These are phyloP conservation scores for Anthoscopus minutus DNA, from an alignment of 2,113 vertebrate genomes.

Conservation along the genomic window DNA sequence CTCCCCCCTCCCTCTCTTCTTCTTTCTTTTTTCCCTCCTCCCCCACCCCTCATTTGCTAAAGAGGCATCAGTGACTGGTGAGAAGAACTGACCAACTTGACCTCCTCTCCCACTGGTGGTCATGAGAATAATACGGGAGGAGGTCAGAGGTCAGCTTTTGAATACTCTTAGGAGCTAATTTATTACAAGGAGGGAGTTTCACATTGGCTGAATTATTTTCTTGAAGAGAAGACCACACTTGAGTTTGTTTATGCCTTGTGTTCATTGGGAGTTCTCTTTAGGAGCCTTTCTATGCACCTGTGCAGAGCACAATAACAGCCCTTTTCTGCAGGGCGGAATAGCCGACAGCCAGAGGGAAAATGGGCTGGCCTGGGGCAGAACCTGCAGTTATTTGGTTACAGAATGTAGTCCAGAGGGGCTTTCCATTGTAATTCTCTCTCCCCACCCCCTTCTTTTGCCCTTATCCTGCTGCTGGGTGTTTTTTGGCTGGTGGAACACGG, in stretches of 20 bases:
- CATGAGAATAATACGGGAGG: slow-evolving; percentile 55
- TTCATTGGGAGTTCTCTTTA: slow-evolving; percentile 57
- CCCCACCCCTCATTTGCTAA: slow-evolving; percentile 23
- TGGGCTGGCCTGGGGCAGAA: slow-evolving; percentile 9
- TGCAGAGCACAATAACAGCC: slow-evolving; percentile 36
- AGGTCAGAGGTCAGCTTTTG: slow-evolving; percentile 57
- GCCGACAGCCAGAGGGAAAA: background rate
- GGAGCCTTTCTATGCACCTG: slow-evolving; percentile 58
- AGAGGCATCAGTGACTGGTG: slow-evolving; percentile 60
- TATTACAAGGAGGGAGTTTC: slow-evolving; percentile 66
- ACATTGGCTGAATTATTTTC: slow-evolving; percentile 65
- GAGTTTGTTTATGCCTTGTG: slow-evolving; percentile 67
- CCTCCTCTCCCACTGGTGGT: slow-evolving; percentile 63
- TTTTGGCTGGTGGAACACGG: background rate
- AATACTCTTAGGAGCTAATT: slow-evolving; percentile 67
- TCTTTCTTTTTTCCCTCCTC: slow-evolving; percentile 27
- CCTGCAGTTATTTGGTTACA: slow-evolving; percentile 28
- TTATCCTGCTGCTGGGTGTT: background rate
- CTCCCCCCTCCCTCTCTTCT: background rate
- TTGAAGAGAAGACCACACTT: slow-evolving; percentile 64
- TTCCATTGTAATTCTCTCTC: background rate
- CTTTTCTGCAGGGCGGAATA: slow-evolving; percentile 19
- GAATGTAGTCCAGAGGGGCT: background rate
- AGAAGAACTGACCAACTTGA: slow-evolving; percentile 67
- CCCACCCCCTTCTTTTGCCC: background rate